Evolutionary conservation across 2,113 vertebrate genomes (phyloP), one percentile per base, ranked within the genome.

Genomic region (Ceyx melanurus): DNA sequence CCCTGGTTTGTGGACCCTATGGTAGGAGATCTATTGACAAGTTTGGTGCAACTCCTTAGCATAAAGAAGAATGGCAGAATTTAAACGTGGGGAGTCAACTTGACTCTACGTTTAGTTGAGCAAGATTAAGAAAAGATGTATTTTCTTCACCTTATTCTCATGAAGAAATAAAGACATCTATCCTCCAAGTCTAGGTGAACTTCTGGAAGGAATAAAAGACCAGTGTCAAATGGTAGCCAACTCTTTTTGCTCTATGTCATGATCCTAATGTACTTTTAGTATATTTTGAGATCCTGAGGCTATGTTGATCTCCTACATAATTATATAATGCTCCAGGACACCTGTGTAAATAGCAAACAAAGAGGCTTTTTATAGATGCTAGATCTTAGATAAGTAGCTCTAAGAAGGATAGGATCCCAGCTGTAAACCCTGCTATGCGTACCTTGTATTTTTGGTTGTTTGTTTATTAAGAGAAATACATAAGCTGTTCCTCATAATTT

Each of bases 281-380:
- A 91, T 92, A 88, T 60, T 71, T 82, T 42, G 56, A 83, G 88
- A 93, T 95, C 88, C 86, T 83, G 28, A 92, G 90, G 83, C 92
- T 72, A 51, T 86, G 86, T 80, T 93, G 93, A 90, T 96, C 70
- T 92, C 88, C 78, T 92, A 75, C 57, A 48, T 88, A 94, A 95
- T 94, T 95, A 83, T 88, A 93, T 74, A 94, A 92, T 95, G 86
- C 88, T 95, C 56, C 82, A 81, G 88, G 93, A 95, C 96, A 95
- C 93, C 94, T 94, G 93, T 95, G 86, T 92, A 96, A 93, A 95
- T 90, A 96, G 86, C 90, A 93, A 95, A 95, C 74, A 95, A 78
- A 93, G 91, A 93, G 88, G 80, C 79, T 95, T 94, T 95, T 93
- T 95, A 81, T 78, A 92, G 93, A 88, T 81, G 92, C 85, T 91